Base-by-base conservation (phyloP, 2,113 vertebrate species). In the Spea bombifrons region DNA sequence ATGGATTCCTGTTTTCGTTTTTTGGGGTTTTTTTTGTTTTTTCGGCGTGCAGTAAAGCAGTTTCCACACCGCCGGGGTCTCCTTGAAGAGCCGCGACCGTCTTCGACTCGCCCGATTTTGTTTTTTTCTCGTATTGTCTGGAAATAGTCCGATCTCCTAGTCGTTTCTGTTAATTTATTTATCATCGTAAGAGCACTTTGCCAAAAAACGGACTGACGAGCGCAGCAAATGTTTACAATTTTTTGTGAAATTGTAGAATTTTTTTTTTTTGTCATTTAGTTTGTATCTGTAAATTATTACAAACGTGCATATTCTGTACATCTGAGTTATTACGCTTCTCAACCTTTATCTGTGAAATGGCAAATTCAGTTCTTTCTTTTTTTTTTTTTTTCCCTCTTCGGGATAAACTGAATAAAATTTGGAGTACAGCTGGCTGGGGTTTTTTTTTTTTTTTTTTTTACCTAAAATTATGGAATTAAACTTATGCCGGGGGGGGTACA, bases 151-250 rank as follows among this genome's bases (percentile, higher is more conserved):
- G 79, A 83, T 86, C 86, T 64, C 30, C 10, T 89, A 91, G 90
- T 84, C 89, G 83, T 93, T 84, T 93, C 86, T 93, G 88, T 93
- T 93, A 92, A 93, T 93, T 93, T 93, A 93, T 92, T 93, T 91
- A 90, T 86, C 90, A 92, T 90, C 89, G 86, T 85, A 89, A 90
- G 88, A 94, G 92, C 91, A 93, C 92, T 93, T 94, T 93, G 90
- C 91, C 88, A 90, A 89, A 91, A 88, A 89, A 90, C 90, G 85
- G 90, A 91, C 90, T 92, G 90, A 91, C 86, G 92, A 90, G 91
- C 91, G 90, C 91, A 90, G 92, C 89, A 93, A 90, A 93, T 88
- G 92, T 93, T 94, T 94, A 93, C 91, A 94, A 89, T 87, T 86
- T 83, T 89, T 89, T 89, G 92, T 94, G 92, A 90, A 89, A 90